These are phyloP conservation scores for Rhingia campestris DNA, from an alignment of 2,888 invertebrate genomes.

Conservation along the genomic window DNA sequence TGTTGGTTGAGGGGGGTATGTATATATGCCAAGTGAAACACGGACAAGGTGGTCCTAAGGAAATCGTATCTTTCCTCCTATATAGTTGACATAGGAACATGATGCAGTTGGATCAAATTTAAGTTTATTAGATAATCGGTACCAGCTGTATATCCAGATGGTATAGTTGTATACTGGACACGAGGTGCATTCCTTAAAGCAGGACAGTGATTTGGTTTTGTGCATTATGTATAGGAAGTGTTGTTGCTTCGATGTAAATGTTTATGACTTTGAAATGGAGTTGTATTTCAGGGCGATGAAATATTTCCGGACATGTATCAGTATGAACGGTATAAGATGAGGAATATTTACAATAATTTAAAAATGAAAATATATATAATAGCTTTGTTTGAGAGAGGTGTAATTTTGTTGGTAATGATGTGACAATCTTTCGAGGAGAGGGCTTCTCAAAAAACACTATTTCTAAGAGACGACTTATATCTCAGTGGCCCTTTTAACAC, in stretches of 20 bases:
- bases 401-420: too few relatives aligned
- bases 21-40: conserved; percentile 26
- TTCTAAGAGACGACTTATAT: too few relatives aligned
- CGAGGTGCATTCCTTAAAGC: conserved; percentile 30
- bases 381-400: too few relatives aligned
- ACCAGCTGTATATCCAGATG: conserved; percentile 58
- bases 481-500: too few relatives aligned
- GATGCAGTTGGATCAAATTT: conserved; percentile 72
- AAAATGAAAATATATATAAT: too few relatives aligned
- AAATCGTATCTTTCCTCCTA: conserved; percentile 46
- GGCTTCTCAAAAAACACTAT: too few relatives aligned
- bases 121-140: conserved; percentile 71
- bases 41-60: conserved; percentile 65
- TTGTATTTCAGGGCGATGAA: conserved; percentile 12
- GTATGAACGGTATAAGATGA: too few relatives aligned
- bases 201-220: conserved; percentile 43
- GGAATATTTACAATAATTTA: too few relatives aligned
- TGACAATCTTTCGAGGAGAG: too few relatives aligned
- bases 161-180: conserved; percentile 25
- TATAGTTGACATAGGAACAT: conserved; percentile 69
- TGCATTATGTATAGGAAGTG: conserved; percentile 55
- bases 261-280: conserved; percentile 30
- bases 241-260: conserved; percentile 42
- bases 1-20: background rate
- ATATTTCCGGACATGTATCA: conserved; percentile 17